phyloP scores from a whole-genome alignment of 2,888 invertebrate genomes.

The Neoscelio sp. region DNA sequence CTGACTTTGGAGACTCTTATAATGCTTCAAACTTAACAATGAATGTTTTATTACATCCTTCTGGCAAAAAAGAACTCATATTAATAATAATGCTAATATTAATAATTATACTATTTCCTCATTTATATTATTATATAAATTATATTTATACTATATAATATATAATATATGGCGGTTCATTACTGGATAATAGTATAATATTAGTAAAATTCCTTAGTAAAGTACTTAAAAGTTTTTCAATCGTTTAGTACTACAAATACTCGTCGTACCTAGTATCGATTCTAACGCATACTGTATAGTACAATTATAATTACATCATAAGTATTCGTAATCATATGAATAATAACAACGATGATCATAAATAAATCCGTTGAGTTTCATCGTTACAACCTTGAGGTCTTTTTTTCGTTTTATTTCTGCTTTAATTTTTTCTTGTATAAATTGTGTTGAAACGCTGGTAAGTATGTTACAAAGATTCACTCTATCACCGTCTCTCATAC shows the following conservation, averaged over 20 bases:
- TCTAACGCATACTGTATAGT: constrained; percentile 70
- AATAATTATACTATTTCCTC: too few species aligned
- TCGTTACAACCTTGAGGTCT: constrained; percentile 69
- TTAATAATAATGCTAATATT: too few species aligned
- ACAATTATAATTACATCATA: constrained; percentile 69
- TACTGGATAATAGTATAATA: constrained; percentile 69
- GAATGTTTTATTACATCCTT: too few species aligned
- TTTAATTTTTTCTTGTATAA: constrained; percentile 56
- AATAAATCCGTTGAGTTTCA: constrained; percentile 70
- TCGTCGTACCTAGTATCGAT: constrained; percentile 67
- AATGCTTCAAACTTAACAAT: too few species aligned
- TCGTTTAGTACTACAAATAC: constrained; percentile 70
- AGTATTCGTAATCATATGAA: constrained; percentile 68
- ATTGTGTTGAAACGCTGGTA: constrained; percentile 67
- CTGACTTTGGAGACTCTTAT: too few species aligned
- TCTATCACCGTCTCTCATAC: constrained; percentile 63
- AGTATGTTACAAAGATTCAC: constrained; percentile 66
- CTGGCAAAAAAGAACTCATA: too few species aligned
- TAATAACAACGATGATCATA: constrained; percentile 72
- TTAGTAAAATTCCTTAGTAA: constrained; percentile 70
- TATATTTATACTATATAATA: too few species aligned
- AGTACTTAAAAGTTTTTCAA: constrained; percentile 69
- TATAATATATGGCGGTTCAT: constrained; percentile 69
- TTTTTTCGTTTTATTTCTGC: constrained; percentile 40
- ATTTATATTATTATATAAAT: too few species aligned